A percentile compares a stretch with the other conserved stretches of the same genome.
Conservation (phyloP, 1,140 invertebrate genomes). For the Gonatopus flavifemur region DNA sequence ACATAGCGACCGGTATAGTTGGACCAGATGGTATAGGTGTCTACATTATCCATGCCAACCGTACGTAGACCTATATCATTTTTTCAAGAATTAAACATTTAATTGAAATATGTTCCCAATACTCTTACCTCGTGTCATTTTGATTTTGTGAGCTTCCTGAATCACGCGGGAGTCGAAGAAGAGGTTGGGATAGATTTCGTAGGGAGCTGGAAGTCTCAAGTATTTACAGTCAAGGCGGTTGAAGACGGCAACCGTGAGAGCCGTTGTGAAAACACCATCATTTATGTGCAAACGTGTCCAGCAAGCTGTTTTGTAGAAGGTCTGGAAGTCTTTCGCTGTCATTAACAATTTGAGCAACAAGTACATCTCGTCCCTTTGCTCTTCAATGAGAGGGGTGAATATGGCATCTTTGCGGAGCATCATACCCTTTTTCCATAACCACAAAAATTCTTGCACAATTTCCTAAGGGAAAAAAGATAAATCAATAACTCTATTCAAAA, state of each 20-base stretch:
- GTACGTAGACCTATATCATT: neutral
- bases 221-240: slow-evolving; percentile 65
- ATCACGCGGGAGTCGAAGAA: slow-evolving; percentile 65
- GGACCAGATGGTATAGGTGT: slow-evolving; percentile 44
- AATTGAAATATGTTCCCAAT: neutral
- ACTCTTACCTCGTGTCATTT: slow-evolving; percentile 52
- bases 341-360: slow-evolving; percentile 70
- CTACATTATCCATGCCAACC: slow-evolving; percentile 24
- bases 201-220: slow-evolving; percentile 65
- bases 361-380: slow-evolving; percentile 65
- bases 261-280: slow-evolving; percentile 67
- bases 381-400: slow-evolving; percentile 64
- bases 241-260: slow-evolving; percentile 62
- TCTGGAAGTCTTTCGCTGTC: slow-evolving; percentile 64
- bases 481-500: slow-evolving; percentile 37
- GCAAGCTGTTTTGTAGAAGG: slow-evolving; percentile 46
- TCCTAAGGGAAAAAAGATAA: slow-evolving; percentile 46
- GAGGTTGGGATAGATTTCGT: slow-evolving; percentile 69
- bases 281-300: slow-evolving; percentile 67
- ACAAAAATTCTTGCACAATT: slow-evolving; percentile 63
- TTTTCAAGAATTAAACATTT: neutral
- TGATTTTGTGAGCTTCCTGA: slow-evolving; percentile 62
- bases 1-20: slow-evolving; percentile 45
- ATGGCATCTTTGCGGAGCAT: slow-evolving; percentile 61
- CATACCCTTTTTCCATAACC: slow-evolving; percentile 59